Percentiles rank a stretch among this genome's conserved stretches.
These are phyloP conservation scores for Dipodomys spectabilis DNA, from an alignment of 2,113 vertebrate genomes.

Conservation along the genomic window DNA sequence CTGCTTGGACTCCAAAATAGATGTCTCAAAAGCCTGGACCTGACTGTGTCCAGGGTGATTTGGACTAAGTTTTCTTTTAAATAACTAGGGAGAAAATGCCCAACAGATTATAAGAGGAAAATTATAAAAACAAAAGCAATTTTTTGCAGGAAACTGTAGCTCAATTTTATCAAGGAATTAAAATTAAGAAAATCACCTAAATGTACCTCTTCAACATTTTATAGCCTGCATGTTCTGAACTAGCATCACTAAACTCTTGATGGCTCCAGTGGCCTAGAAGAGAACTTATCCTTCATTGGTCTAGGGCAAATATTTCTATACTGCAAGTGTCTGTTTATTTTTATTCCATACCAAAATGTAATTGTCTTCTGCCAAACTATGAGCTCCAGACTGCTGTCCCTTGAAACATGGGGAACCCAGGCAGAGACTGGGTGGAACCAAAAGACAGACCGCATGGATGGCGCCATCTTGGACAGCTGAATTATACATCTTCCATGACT, in stretches of 20 bases:
- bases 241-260: background rate
- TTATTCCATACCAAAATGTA: background rate
- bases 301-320: background rate
- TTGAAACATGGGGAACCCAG: background rate
- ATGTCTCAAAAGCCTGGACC: background rate
- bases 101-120: background rate
- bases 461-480: background rate
- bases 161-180: background rate
- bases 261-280: background rate
- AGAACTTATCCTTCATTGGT: background rate
- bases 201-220: background rate
- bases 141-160: background rate
- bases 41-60: rapidly evolving
- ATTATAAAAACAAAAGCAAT: background rate
- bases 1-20: background rate
- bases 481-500: rapidly evolving
- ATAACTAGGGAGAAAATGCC: background rate
- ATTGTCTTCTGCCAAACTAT: background rate
- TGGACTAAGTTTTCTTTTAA: background rate
- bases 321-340: background rate
- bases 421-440: background rate
- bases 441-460: too few species aligned
- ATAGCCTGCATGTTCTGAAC: background rate
- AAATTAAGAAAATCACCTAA: background rate
- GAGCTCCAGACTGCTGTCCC: background rate